These are phyloP conservation scores for Lepisosteus osseus DNA, from an alignment of 2,113 vertebrate genomes.

Conservation along the genomic window DNA sequence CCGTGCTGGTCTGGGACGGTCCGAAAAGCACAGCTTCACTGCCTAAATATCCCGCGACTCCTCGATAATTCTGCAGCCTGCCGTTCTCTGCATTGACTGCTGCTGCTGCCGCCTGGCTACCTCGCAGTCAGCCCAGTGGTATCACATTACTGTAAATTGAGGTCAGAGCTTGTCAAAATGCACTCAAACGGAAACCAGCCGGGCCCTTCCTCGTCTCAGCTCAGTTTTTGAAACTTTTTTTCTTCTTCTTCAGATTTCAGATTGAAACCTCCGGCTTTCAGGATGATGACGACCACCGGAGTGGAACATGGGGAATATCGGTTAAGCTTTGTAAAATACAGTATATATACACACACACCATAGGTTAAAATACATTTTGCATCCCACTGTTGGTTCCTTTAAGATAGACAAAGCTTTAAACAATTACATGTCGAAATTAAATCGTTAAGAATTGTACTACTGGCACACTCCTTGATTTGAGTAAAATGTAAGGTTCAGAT, in stretches of 20 bases:
- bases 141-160: slow-evolving; percentile 60
- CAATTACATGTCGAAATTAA: no score
- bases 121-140: slow-evolving; percentile 43
- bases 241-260: not conserved
- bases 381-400: no score
- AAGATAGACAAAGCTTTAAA: no score
- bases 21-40: slow-evolving; percentile 11
- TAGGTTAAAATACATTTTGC: no score
- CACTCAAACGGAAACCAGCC: slow-evolving; percentile 30
- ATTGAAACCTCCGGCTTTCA: no score
- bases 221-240: not conserved
- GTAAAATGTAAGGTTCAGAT: no score
- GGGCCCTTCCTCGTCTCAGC: not conserved
- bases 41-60: slow-evolving; percentile 23
- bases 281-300: no score
- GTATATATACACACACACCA: no score
- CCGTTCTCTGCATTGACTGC: slow-evolving; percentile 25
- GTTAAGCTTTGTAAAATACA: no score
- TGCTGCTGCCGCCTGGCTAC: slow-evolving; percentile 31
- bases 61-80: slow-evolving; percentile 25
- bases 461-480: no score
- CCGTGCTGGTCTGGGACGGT: not conserved
- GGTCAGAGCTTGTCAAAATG: slow-evolving; percentile 37
- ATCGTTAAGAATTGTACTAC: no score
- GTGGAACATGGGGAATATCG: no score